phyloP scores from a whole-genome alignment of 2,888 invertebrate genomes.

The Pheosia gnoma region DNA sequence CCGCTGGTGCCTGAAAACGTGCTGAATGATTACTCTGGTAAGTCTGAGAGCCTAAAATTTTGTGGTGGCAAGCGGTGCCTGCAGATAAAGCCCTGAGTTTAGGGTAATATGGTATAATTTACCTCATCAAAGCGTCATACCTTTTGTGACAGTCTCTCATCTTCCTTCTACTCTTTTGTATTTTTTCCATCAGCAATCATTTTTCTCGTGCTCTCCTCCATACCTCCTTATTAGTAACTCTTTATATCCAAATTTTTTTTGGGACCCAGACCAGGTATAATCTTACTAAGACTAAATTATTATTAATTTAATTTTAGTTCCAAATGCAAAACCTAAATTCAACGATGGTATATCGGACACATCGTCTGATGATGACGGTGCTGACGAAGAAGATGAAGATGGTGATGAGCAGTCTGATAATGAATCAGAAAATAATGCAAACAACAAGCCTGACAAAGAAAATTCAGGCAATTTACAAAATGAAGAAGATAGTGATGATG shows the following conservation, averaged over 20 bases:
- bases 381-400: conserved; percentile 54
- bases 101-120: no score
- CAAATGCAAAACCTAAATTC: conserved; percentile 69
- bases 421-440: conserved; percentile 11
- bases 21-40: conserved; percentile 70
- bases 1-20: conserved; percentile 71
- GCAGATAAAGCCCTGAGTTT: no score
- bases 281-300: background rate
- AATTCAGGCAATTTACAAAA: conserved; percentile 18
- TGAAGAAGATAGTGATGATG: conserved; percentile 50
- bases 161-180: no score
- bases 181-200: no score
- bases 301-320: conserved; percentile 55
- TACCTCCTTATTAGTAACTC: no score
- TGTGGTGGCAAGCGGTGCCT: no score
- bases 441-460: background rate
- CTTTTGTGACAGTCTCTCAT: no score
- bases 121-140: no score
- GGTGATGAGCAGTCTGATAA: conserved; percentile 42
- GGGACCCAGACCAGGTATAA: no score
- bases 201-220: no score
- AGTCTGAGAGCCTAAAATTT: conserved; percentile 3
- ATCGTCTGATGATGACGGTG: conserved; percentile 57
- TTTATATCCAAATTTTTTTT: no score
- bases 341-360: conserved; percentile 73